Evolutionary conservation across 2,797 vertebrate species (phyloP).

Genomic region (Vespertilio murinus): DNA sequence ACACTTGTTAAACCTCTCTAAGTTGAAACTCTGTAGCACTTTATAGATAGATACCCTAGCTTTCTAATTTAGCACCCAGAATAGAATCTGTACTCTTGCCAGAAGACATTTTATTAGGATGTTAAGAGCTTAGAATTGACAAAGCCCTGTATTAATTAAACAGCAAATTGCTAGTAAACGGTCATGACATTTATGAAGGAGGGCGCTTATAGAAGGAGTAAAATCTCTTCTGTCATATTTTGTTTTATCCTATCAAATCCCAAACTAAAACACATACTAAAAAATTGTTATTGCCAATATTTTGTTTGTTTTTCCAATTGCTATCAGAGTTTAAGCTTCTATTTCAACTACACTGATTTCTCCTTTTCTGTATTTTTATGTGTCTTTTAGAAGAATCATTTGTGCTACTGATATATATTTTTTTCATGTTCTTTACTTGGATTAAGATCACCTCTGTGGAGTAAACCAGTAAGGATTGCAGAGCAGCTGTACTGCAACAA

Average conservation of each 20-base stretch:
- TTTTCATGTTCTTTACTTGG: background rate
- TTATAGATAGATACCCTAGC: constrained; percentile 37
- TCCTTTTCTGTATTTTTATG: background rate
- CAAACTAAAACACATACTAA: background rate
- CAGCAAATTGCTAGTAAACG: constrained; percentile 42
- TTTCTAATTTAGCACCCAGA: constrained; percentile 57
- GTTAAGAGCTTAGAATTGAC: constrained; percentile 68
- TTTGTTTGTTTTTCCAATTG: background rate
- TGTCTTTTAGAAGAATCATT: background rate
- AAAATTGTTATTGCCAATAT: background rate
- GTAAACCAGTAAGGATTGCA: background rate
- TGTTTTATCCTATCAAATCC: background rate
- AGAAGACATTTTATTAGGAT: constrained; percentile 64
- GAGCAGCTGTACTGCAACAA: background rate
- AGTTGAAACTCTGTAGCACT: constrained; percentile 37
- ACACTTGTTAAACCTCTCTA: constrained; percentile 38
- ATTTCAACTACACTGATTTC: background rate
- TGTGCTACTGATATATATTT: background rate
- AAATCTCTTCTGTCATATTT: background rate
- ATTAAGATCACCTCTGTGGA: constrained; percentile 32
- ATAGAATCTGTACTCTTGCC: constrained; percentile 41
- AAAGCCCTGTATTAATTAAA: constrained; percentile 32
- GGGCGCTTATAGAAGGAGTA: background rate
- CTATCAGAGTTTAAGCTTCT: background rate
- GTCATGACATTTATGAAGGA: background rate